Percentiles rank a stretch among this genome's conserved stretches.
These are phyloP conservation scores for Spisula subtruncata DNA, from an alignment of 2,888 invertebrate species.

Conservation along the genomic window DNA sequence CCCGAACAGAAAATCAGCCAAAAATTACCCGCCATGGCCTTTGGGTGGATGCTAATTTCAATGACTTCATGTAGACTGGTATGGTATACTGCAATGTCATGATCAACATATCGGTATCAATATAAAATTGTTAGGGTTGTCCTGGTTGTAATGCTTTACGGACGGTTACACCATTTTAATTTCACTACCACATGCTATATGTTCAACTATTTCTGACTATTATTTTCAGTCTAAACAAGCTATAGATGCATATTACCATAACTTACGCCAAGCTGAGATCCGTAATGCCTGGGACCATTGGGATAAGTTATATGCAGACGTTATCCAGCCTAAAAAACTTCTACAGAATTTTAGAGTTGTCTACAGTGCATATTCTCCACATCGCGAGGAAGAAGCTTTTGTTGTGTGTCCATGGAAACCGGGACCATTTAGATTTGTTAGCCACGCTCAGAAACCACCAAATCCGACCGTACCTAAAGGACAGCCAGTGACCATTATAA, in stretches of 20 bases:
- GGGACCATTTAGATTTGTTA: slow-evolving; percentile 71
- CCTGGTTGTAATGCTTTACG: no score
- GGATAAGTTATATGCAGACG: slow-evolving; percentile 76
- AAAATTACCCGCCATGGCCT: no score
- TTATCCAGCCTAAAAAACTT: slow-evolving; percentile 74
- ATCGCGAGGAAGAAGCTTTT: slow-evolving; percentile 79
- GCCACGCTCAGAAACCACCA: slow-evolving; percentile 39
- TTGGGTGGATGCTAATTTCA: no score
- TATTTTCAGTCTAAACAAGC: slow-evolving; percentile 73
- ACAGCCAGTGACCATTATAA: slow-evolving; percentile 30
- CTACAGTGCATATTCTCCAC: slow-evolving; percentile 81
- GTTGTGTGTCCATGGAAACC: slow-evolving; percentile 83
- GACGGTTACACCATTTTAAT: no score
- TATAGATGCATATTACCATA: slow-evolving; percentile 74
- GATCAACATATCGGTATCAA: no score
- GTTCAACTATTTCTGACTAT: background rate
- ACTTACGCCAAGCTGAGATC: slow-evolving; percentile 74
- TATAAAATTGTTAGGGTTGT: no score
- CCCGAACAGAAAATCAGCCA: no score
- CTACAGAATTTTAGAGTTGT: slow-evolving; percentile 76
- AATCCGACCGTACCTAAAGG: slow-evolving; percentile 38
- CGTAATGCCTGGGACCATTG: slow-evolving; percentile 78
- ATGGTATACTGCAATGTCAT: no score
- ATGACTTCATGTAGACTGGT: no score
- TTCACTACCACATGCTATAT: no score